These are phyloP conservation scores for Heliconius hewitsoni DNA, from an alignment of 1,140 invertebrate genomes.

Conservation along the genomic window DNA sequence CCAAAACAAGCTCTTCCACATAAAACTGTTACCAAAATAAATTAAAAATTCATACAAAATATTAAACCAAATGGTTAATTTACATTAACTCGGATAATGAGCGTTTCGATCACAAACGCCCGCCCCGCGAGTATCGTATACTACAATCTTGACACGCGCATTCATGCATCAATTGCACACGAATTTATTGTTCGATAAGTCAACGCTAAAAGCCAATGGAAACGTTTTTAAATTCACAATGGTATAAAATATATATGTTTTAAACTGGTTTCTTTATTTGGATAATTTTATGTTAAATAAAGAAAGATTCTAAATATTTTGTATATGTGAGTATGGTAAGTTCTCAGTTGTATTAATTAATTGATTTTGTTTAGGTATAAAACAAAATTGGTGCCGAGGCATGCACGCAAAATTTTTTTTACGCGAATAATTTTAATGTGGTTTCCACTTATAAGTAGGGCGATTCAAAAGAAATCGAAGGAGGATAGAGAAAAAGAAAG, in stretches of 20 bases:
- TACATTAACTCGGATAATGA: conserved; percentile 17
- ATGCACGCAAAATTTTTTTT: no score
- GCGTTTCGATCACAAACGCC: conserved; percentile 33
- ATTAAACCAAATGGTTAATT: background rate
- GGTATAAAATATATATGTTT: background rate
- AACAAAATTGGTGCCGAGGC: no score
- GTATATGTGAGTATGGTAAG: no score
- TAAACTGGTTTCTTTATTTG: background rate
- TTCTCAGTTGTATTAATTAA: no score
- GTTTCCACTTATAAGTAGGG: no score
- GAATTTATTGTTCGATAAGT: conserved; percentile 35
- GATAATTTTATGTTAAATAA: background rate
- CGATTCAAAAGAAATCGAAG: no score
- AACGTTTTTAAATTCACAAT: conserved; percentile 22
- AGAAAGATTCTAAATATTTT: background rate
- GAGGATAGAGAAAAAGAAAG: no score
- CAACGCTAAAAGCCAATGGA: conserved; percentile 32
- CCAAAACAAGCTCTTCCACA: no score
- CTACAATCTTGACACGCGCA: conserved; percentile 34
- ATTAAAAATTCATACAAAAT: background rate
- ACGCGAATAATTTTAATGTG: no score
- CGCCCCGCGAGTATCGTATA: conserved; percentile 35
- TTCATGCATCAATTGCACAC: conserved; percentile 38
- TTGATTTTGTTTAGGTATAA: no score
- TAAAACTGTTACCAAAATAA: no score